Percentiles rank a stretch among this genome's conserved stretches.
Conservation (phyloP, 2,113 vertebrate genomes). For the Leucopsar rothschildi region DNA sequence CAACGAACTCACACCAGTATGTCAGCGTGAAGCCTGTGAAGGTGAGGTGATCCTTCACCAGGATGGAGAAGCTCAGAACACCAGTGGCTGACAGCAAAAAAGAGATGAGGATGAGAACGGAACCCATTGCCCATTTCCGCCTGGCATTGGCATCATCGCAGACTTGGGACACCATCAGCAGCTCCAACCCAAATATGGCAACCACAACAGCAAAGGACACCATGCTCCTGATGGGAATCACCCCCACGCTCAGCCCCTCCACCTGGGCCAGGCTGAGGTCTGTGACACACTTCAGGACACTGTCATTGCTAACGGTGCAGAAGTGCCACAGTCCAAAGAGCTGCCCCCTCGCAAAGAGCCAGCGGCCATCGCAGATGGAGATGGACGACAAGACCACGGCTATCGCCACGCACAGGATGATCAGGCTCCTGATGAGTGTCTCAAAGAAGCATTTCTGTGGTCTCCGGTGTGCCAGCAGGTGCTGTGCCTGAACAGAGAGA, state of each 20-base stretch:
- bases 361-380: conserved; percentile 80
- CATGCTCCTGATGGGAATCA: conserved; percentile 66
- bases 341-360: conserved; percentile 68
- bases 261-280: conserved; percentile 63
- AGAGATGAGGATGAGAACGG: conserved; percentile 66
- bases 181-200: conserved; percentile 81
- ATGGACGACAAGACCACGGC: conserved; percentile 78
- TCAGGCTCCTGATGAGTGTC: conserved; percentile 71
- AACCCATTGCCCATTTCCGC: conserved; percentile 76
- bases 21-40: conserved; percentile 74
- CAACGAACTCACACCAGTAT: conserved; percentile 79
- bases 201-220: conserved; percentile 74
- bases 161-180: conserved; percentile 83
- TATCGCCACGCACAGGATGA: conserved; percentile 73
- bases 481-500: conserved; percentile 36
- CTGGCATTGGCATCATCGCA: conserved; percentile 68
- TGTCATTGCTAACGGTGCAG: conserved; percentile 58
- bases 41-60: conserved; percentile 64
- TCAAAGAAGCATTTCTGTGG: conserved; percentile 71
- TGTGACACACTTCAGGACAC: conserved; percentile 58
- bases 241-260: conserved; percentile 59
- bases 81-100: conserved; percentile 71
- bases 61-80: conserved; percentile 72
- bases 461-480: conserved; percentile 5
- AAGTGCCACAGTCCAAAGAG: conserved; percentile 82